A percentile compares a stretch with the other conserved stretches of the same genome.
Conservation (phyloP, 2,797 vertebrate genomes). For the Eospalax fontanierii region DNA sequence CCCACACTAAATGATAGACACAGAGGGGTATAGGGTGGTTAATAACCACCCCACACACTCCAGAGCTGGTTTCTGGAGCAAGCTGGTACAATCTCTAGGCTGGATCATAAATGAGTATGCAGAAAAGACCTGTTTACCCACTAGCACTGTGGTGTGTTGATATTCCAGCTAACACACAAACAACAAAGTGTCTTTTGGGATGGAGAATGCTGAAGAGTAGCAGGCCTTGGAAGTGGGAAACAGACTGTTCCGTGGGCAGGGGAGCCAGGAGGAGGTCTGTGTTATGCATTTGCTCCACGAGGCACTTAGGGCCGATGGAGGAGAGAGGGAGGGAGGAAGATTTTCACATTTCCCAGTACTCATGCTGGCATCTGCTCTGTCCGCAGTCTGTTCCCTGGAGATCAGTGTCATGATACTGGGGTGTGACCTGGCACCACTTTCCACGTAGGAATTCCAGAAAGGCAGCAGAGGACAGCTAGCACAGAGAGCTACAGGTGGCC, state of each 20-base stretch:
- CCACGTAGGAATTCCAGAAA: slow-evolving; percentile 7
- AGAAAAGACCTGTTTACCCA: background rate
- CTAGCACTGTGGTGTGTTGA: background rate
- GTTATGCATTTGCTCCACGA: background rate
- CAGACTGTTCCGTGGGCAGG: background rate
- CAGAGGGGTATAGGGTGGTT: background rate
- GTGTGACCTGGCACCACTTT: background rate
- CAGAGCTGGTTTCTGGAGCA: background rate
- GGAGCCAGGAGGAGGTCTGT: background rate
- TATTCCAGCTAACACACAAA: background rate
- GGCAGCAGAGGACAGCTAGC: background rate
- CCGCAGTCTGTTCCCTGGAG: slow-evolving; percentile 12
- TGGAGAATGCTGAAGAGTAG: background rate
- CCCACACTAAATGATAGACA: background rate
- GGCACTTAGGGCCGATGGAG: background rate
- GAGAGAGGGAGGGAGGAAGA: background rate
- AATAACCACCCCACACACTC: too few species aligned
- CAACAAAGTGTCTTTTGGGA: background rate
- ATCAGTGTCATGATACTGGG: background rate
- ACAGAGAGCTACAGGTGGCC: background rate
- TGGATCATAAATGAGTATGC: background rate
- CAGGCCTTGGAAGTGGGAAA: background rate
- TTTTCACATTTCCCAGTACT: background rate
- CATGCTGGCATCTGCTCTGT: background rate
- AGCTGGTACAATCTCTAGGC: background rate